A percentile compares a stretch with the other conserved stretches of the same genome.
phyloP scores from a whole-genome alignment of 1,140 invertebrate genomes.

The Epicauta chinensis region DNA sequence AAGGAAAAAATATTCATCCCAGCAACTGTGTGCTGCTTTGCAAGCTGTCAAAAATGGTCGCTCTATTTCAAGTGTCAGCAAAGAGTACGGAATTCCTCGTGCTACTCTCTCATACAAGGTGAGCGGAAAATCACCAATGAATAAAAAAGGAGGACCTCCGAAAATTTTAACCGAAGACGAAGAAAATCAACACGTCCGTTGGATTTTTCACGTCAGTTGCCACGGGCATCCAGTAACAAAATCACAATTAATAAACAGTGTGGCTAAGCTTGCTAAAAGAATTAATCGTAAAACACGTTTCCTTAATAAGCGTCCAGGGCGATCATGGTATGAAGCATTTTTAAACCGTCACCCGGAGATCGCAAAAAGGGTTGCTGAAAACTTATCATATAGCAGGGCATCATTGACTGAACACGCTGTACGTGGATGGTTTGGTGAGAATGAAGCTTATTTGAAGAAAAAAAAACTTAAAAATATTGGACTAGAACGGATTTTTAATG shows the following conservation, averaged over 20 bases:
- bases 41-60: too few species aligned
- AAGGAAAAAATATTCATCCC: too few species aligned
- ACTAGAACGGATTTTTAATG: too few species aligned
- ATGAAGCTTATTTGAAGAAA: too few species aligned
- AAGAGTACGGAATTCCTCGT: neutral
- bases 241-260: constrained; percentile 1
- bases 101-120: neutral
- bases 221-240: constrained; percentile 10
- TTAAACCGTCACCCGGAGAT: neutral
- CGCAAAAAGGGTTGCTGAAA: constrained; percentile 4
- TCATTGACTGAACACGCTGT: constrained; percentile 31
- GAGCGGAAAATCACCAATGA: neutral
- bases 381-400: constrained; percentile 34
- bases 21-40: too few species aligned
- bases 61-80: neutral
- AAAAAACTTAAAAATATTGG: too few species aligned
- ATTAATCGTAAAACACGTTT: neutral
- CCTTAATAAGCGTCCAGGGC: neutral
- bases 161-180: constrained; percentile 12
- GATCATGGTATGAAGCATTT: neutral
- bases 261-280: neutral
- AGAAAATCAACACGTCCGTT: constrained; percentile 9
- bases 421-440: neutral
- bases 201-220: constrained; percentile 6
- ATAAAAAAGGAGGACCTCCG: neutral